Evolutionary conservation across 2,113 vertebrate genomes (phyloP), one percentile per base, ranked within the genome.

Genomic region (Acrocephalus arundinaceus): DNA sequence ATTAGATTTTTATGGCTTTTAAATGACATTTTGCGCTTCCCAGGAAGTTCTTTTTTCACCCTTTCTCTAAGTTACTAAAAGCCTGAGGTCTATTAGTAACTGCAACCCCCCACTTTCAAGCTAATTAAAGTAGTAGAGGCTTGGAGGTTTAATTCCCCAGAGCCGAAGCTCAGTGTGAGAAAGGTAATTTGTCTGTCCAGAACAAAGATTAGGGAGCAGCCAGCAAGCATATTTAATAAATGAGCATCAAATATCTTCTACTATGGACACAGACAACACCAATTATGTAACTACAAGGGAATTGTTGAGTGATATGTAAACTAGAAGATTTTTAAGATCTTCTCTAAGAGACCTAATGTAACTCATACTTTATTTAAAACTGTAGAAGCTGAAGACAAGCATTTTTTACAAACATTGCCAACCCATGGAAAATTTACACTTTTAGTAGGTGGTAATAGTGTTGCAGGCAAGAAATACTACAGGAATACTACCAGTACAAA

Each of bases 171-270:
- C 98, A 96, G 98, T 98, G 98, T 98, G 99, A 99, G 98, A 98
- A 99, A 99, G 98, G 99, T 99, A 99, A 99, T 99, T 99, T 99
- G 99, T 99, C 98, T 99, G 99, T 99, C 99, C 98, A 98, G 99
- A 99, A 99, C 99, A 99, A 99, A 99, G 99, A 99, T 99, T 99
- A 98, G 94, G 98, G 98, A 98, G 98, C 98, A 98, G 98, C 98
- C 97, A 98, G 98, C 96, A 97, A 99, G 98, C 98, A 98, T 98
- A 99, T 98, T 98, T 99, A 99, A 99, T 99, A 99, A 99, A 99
- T 98, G 98, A 99, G 98, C 98, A 98, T 98, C 99, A 98, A 98
- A 98, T 98, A 98, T 98, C 98, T 97, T 98, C 96, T 85, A 94
- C 97, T 95, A 97, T 95, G 97, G 98, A 98, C 97, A 98, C 91